phyloP scores from a whole-genome alignment of 1,140 invertebrate species.

The Ceratina australensis region DNA sequence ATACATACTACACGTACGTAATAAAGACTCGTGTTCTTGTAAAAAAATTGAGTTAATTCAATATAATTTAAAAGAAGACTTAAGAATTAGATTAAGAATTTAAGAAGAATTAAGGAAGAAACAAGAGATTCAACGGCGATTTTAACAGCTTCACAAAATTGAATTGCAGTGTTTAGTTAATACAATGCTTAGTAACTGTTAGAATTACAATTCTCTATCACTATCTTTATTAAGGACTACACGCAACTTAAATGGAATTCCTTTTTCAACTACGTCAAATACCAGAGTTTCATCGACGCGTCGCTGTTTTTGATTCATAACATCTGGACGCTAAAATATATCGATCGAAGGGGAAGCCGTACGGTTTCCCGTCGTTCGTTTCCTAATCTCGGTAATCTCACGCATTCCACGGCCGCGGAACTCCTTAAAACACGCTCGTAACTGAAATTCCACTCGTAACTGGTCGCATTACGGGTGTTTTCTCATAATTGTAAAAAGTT shows the following conservation, averaged over 20 bases:
- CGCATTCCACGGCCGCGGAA: not conserved
- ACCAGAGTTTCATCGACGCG: not conserved
- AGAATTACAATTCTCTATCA: too few relatives aligned
- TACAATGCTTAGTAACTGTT: too few relatives aligned
- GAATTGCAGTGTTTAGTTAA: too few relatives aligned
- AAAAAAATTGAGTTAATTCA: constrained; percentile 60
- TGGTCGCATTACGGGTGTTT: constrained; percentile 28
- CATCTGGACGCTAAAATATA: too few relatives aligned
- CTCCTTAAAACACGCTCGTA: constrained; percentile 37
- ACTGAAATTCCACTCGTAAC: constrained; percentile 13
- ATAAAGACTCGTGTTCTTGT: constrained; percentile 54
- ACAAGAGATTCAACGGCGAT: too few relatives aligned
- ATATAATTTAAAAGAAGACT: constrained; percentile 35
- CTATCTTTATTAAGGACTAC: too few relatives aligned
- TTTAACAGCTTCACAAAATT: too few relatives aligned
- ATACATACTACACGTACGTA: constrained; percentile 41
- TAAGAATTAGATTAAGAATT: too few relatives aligned
- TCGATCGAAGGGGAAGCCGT: not conserved
- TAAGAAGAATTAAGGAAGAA: too few relatives aligned
- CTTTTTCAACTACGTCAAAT: not conserved
- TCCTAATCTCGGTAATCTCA: not conserved
- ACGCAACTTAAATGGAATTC: too few relatives aligned
- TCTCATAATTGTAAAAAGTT: constrained; percentile 44
- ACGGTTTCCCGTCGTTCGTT: not conserved
- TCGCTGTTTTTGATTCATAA: too few relatives aligned